Base-by-base conservation (phyloP, 2,888 invertebrate species). In the Alsophila aescularia region DNA sequence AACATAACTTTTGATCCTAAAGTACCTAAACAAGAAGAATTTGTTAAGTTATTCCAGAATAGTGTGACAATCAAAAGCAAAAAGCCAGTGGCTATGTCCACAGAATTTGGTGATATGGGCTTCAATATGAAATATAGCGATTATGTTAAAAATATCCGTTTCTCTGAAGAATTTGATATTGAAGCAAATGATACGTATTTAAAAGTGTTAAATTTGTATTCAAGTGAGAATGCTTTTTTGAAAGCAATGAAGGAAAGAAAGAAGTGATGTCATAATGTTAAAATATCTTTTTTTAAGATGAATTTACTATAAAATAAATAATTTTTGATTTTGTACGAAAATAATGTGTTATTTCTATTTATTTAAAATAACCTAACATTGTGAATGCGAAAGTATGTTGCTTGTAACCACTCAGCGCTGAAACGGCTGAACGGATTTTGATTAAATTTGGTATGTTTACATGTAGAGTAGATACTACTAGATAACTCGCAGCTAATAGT, bases 71-170 rank as follows among this genome's bases (percentile, higher is more conserved):
- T 54, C 21, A 55, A 37, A 13, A 50, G 8, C 1, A 24, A 54
- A 1, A 73, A 75, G 24, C 58, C 54, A 2, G 64, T 75, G 0
- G 68, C 74, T 0, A 88, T 87, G 88, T 73, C 75, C 1, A 71
- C 69, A 0, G 64, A 76, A 32, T 71, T 69, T 8, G 90, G 87
- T 0, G 89, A 90, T 73, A 81, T 87, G 48, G 90, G 89, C 0
- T 82, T 79, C 45, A 78, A 86, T 73, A 34, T 58, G 4, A 79
- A 77, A 48, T 89, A 85, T 64, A 64, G 74, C 0, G 82, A 87
- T 24, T 77, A 73, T 65, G 63, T 83, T 0, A 83, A 79, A 44
- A 62, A 70, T 53, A 16, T 44, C 16, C 67, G 65, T 4, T 39
- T 51, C 18, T 24, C 62, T 8, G 58, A 71, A 7, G 69, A 72